These are phyloP conservation scores for Invenusta paracnida DNA, from an alignment of 2,888 invertebrate species.

Conservation along the genomic window DNA sequence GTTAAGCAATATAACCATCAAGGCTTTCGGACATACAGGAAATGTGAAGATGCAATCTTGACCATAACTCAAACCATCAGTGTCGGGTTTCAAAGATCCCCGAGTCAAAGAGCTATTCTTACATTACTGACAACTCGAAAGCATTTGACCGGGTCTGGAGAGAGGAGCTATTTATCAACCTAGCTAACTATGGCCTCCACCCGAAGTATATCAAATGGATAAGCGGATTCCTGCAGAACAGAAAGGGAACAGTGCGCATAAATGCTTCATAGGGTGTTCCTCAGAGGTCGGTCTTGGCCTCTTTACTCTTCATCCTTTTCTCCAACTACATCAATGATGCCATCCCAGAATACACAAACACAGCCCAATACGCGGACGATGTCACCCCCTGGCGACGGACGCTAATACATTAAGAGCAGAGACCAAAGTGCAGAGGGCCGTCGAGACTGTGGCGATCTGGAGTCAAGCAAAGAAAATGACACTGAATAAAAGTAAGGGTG, in stretches of 20 bases:
- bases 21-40: background rate
- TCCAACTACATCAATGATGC: background rate
- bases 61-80: background rate
- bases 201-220: background rate
- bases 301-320: background rate
- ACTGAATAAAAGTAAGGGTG: background rate
- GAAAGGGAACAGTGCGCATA: background rate
- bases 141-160: background rate
- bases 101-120: background rate
- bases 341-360: background rate
- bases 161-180: background rate
- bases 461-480: background rate
- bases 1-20: background rate
- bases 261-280: background rate
- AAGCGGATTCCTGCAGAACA: background rate
- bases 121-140: background rate
- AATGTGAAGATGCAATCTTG: background rate
- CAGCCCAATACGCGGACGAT: constrained; percentile 6
- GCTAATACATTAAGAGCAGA: background rate
- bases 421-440: background rate
- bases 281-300: background rate
- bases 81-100: background rate
- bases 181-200: constrained; percentile 15
- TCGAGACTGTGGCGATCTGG: background rate
- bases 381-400: background rate